These are phyloP conservation scores for Hyposoter didymator DNA, from an alignment of 2,888 invertebrate genomes.

Conservation along the genomic window DNA sequence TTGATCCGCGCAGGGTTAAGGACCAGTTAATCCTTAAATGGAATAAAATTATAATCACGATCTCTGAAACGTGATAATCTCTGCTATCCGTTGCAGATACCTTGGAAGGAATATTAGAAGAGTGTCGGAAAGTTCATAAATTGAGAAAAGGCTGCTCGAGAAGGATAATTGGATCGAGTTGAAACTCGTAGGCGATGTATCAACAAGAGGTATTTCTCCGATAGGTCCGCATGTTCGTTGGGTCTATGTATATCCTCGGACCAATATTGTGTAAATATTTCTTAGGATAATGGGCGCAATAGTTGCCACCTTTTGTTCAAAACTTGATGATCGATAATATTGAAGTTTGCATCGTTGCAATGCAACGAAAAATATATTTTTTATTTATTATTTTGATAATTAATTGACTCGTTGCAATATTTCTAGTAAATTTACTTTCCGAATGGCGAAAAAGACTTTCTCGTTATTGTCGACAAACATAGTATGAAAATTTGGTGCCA, in stretches of 20 bases:
- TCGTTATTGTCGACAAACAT: too few species aligned
- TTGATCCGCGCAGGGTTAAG: constrained; percentile 6
- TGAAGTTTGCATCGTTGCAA: too few species aligned
- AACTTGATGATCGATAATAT: too few species aligned
- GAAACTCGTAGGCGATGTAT: constrained; percentile 23
- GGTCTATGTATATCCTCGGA: constrained; percentile 5
- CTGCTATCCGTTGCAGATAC: constrained; percentile 61
- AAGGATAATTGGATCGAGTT: constrained; percentile 12
- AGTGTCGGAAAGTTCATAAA: constrained; percentile 66
- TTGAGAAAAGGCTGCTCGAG: constrained; percentile 12
- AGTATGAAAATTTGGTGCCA: too few species aligned
- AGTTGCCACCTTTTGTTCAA: not conserved
- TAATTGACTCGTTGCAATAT: too few species aligned
- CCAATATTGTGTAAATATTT: constrained; percentile 1
- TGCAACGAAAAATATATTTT: too few species aligned
- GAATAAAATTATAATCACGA: not conserved
- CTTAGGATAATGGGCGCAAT: not conserved
- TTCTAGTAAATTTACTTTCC: too few species aligned
- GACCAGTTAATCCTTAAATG: not conserved
- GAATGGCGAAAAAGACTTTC: too few species aligned
- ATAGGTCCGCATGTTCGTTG: constrained; percentile 11
- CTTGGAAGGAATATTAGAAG: constrained; percentile 60
- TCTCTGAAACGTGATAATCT: constrained; percentile 29
- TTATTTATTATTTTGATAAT: too few species aligned
- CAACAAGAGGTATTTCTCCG: constrained; percentile 26